phyloP scores from a whole-genome alignment of 2,113 vertebrate species.

The Haplotaxodon microlepis region DNA sequence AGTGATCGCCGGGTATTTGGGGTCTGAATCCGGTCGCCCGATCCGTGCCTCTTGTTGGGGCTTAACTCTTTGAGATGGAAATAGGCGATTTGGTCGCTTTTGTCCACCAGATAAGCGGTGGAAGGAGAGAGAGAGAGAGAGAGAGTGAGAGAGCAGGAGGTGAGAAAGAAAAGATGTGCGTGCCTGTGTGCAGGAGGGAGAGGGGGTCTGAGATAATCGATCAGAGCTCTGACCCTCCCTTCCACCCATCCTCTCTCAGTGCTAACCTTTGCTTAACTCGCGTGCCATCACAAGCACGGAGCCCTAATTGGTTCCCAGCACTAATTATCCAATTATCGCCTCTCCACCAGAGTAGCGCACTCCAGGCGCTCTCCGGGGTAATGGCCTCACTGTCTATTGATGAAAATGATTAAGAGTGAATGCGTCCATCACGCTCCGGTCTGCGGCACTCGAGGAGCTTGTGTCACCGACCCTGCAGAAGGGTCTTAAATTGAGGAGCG shows the following conservation, averaged over 20 bases:
- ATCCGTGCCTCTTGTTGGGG: constrained; percentile 64
- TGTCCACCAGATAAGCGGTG: constrained; percentile 57
- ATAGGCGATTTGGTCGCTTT: constrained; percentile 69
- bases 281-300: constrained; percentile 77
- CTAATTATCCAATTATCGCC: constrained; percentile 71
- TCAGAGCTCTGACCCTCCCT: background rate
- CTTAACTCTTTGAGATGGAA: constrained; percentile 77
- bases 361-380: constrained; percentile 7
- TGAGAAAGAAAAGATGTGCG: background rate
- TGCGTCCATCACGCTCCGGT: constrained; percentile 6
- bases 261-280: constrained; percentile 65
- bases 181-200: background rate
- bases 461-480: background rate
- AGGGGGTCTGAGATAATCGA: constrained; percentile 43
- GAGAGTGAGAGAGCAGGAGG: constrained; percentile 16
- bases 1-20: constrained; percentile 73
- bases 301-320: constrained; percentile 67
- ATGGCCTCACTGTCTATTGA: constrained; percentile 45
- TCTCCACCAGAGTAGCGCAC: constrained; percentile 24
- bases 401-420: constrained; percentile 50
- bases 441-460: constrained; percentile 30
- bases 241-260: background rate
- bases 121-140: background rate
- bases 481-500: background rate
- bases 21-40: constrained; percentile 65